These are phyloP conservation scores for Zapornia atra DNA, from an alignment of 2,113 vertebrate genomes.

Conservation along the genomic window DNA sequence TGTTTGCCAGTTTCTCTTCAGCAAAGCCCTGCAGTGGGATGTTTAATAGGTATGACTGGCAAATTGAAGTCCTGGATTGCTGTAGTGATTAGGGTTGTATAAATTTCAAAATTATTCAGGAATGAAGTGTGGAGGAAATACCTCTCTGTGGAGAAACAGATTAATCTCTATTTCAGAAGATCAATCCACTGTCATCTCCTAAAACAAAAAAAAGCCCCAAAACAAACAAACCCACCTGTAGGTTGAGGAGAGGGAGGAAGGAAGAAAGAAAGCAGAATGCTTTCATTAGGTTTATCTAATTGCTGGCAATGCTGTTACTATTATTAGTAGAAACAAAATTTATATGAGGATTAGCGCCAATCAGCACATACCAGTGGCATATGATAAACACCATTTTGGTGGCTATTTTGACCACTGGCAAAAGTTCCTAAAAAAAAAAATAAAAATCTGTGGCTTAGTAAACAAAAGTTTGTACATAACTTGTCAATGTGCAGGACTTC, in stretches of 20 bases:
- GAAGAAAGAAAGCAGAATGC: background rate
- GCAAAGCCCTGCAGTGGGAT: background rate
- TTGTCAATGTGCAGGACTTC: background rate
- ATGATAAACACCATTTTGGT: background rate
- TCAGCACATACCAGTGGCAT: background rate
- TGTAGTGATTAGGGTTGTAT: background rate
- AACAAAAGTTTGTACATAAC: background rate
- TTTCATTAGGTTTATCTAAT: background rate
- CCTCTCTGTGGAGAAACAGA: background rate
- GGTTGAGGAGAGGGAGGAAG: background rate
- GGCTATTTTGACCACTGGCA: background rate
- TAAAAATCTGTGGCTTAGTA: background rate
- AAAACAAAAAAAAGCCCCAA: background rate
- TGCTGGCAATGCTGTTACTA: background rate
- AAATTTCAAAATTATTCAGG: background rate
- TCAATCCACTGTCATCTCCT: background rate
- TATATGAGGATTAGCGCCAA: background rate
- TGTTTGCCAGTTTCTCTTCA: background rate
- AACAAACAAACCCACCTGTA: background rate
- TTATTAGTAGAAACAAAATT: background rate
- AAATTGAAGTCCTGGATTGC: background rate
- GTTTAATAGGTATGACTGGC: background rate
- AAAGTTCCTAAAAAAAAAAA: background rate
- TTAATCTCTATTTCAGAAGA: background rate
- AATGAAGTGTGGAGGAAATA: background rate